Evolutionary conservation across 2,113 vertebrate genomes (phyloP).

Genomic region (Penelope pileata): DNA sequence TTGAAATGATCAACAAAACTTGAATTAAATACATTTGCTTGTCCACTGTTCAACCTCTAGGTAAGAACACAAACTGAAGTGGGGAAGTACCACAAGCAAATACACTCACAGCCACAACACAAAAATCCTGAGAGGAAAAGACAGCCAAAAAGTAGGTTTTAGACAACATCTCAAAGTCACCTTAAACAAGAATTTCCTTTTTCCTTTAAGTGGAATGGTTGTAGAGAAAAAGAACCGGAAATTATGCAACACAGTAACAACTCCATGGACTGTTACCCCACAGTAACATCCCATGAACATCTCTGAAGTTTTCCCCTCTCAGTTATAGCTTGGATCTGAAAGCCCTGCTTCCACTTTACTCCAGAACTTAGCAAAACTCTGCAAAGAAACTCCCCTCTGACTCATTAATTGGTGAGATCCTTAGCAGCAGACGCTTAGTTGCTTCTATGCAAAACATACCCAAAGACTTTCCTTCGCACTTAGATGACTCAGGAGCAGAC

Average conservation of each 20-base stretch:
- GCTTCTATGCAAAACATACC: background rate
- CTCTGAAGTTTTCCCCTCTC: background rate
- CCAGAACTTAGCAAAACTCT: background rate
- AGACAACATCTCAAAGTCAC: background rate
- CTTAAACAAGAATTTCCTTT: background rate
- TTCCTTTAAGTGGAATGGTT: background rate
- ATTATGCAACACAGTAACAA: rapidly evolving
- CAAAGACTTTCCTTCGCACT: background rate
- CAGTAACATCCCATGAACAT: background rate
- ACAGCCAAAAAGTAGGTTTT: background rate
- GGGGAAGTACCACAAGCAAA: rapidly evolving
- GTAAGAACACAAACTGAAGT: background rate
- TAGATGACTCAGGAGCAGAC: background rate
- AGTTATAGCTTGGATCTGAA: background rate
- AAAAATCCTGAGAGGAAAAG: background rate
- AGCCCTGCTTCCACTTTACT: background rate
- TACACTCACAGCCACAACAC: background rate
- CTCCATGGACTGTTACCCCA: rapidly evolving
- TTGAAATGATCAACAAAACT: background rate
- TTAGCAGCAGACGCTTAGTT: background rate
- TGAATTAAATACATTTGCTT: background rate
- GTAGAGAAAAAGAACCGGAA: background rate
- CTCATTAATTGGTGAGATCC: rapidly evolving
- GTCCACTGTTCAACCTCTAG: background rate
- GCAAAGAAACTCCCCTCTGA: background rate